Percentiles rank a stretch among this genome's conserved stretches.
Conservation (phyloP, 1,140 invertebrate genomes). For the Agraylea sexmaculata region DNA sequence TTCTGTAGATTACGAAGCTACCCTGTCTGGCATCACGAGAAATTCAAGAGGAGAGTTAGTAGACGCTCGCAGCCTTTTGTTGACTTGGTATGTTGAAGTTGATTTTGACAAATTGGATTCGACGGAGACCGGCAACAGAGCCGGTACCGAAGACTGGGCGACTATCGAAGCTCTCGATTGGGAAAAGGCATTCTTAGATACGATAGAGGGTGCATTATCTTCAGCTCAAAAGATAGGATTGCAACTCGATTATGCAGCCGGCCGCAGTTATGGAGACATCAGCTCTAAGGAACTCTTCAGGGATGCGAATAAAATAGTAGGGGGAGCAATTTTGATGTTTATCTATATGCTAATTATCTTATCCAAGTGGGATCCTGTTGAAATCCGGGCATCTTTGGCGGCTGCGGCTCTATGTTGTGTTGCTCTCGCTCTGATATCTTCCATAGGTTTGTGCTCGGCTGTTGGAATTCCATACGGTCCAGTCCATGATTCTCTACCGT, state of each 20-base stretch:
- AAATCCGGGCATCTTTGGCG: constrained; percentile 54
- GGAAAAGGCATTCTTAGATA: constrained; percentile 50
- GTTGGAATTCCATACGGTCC: constrained; percentile 66
- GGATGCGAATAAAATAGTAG: constrained; percentile 56
- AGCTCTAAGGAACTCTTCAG: constrained; percentile 54
- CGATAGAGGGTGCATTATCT: constrained; percentile 34
- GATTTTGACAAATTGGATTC: constrained; percentile 54
- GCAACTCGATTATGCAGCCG: constrained; percentile 48
- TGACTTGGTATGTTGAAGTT: constrained; percentile 51
- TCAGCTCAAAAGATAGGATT: constrained; percentile 29
- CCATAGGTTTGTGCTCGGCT: constrained; percentile 60
- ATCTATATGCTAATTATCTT: constrained; percentile 60
- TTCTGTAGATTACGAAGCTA: constrained; percentile 48
- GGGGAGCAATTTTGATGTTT: constrained; percentile 59
- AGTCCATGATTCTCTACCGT: constrained; percentile 69
- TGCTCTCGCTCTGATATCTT: constrained; percentile 62
- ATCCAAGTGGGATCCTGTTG: constrained; percentile 63
- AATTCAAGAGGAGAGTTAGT: constrained; percentile 51
- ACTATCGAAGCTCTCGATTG: constrained; percentile 48
- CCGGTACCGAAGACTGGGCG: constrained; percentile 64
- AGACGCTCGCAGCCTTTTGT: constrained; percentile 47
- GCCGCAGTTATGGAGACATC: constrained; percentile 62
- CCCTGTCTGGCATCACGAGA: constrained; percentile 47
- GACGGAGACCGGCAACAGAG: constrained; percentile 51
- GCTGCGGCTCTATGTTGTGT: constrained; percentile 57